These are phyloP conservation scores for Eretmocerus hayati DNA, from an alignment of 2,888 invertebrate species.

Conservation along the genomic window DNA sequence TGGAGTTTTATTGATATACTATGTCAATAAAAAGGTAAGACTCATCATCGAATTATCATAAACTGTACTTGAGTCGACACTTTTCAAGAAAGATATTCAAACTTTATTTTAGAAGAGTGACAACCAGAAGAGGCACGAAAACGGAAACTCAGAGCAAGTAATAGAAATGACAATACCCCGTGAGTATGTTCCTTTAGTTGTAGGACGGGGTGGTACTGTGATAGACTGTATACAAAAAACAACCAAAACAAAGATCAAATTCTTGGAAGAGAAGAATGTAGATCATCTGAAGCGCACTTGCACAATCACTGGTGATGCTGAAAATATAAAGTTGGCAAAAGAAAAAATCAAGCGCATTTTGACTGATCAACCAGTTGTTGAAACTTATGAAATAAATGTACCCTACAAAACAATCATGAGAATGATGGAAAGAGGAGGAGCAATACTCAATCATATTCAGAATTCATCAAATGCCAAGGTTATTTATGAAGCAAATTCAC, in stretches of 20 bases:
- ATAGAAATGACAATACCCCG: constrained; percentile 58
- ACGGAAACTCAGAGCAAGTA: constrained; percentile 41
- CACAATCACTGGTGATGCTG: constrained; percentile 62
- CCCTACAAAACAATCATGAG: constrained; percentile 61
- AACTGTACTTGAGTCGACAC: no score
- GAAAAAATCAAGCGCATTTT: constrained; percentile 62
- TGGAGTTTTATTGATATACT: constrained; percentile 62
- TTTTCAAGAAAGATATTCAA: no score
- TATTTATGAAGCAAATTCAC: constrained; percentile 48
- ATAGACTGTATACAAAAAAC: constrained; percentile 69
- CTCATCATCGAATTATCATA: neutral
- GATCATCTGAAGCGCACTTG: constrained; percentile 58
- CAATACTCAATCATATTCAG: constrained; percentile 64
- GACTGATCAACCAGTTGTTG: constrained; percentile 60
- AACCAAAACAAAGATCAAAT: constrained; percentile 58
- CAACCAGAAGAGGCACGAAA: constrained; percentile 26
- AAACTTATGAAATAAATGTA: constrained; percentile 61
- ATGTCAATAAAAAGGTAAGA: constrained; percentile 58
- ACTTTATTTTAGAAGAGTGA: constrained; percentile 33
- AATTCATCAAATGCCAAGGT: constrained; percentile 67
- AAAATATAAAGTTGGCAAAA: constrained; percentile 66
- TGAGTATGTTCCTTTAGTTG: constrained; percentile 58
- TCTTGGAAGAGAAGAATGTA: constrained; percentile 47
- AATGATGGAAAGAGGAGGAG: constrained; percentile 71
- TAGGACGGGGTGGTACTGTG: constrained; percentile 70